Percentiles rank a stretch among this genome's conserved stretches.
Conservation (phyloP, 2,888 invertebrate species). For the Mylabris sibirica region DNA sequence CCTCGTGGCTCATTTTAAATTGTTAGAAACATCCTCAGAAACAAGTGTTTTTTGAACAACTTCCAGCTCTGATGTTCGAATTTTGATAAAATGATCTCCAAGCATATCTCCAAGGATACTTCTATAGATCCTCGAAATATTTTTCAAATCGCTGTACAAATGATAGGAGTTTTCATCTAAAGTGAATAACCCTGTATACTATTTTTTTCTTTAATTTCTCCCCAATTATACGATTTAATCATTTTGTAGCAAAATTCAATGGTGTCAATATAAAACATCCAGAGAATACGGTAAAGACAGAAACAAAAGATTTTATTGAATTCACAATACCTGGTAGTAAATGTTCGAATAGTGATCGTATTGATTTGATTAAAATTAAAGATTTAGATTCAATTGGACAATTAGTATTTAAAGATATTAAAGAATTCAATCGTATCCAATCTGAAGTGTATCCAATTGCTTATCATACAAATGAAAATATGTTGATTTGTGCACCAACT, state of each 20-base stretch:
- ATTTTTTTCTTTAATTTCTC: too few species aligned
- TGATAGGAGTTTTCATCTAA: too few species aligned
- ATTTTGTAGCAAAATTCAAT: conserved; percentile 49
- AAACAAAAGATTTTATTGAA: conserved; percentile 82
- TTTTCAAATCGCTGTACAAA: too few species aligned
- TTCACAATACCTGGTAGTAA: conserved; percentile 81
- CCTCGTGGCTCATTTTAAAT: too few species aligned
- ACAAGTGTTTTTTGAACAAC: too few species aligned
- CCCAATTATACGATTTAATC: background rate
- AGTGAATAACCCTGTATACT: too few species aligned
- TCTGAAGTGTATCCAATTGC: conserved; percentile 95
- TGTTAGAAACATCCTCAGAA: too few species aligned
- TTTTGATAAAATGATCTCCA: too few species aligned
- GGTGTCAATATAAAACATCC: conserved; percentile 63
- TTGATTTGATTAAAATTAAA: conserved; percentile 58
- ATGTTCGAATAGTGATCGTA: conserved; percentile 67
- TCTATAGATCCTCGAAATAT: too few species aligned
- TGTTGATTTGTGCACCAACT: conserved; percentile 97
- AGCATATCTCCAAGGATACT: too few species aligned
- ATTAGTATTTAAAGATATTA: conserved; percentile 87
- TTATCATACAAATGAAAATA: conserved; percentile 95
- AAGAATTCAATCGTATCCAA: conserved; percentile 91
- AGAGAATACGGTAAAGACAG: conserved; percentile 76
- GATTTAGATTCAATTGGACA: conserved; percentile 77
- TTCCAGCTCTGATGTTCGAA: too few species aligned